Base-by-base conservation (phyloP, 2,888 invertebrate genomes). In the Drosophila rubida region DNA sequence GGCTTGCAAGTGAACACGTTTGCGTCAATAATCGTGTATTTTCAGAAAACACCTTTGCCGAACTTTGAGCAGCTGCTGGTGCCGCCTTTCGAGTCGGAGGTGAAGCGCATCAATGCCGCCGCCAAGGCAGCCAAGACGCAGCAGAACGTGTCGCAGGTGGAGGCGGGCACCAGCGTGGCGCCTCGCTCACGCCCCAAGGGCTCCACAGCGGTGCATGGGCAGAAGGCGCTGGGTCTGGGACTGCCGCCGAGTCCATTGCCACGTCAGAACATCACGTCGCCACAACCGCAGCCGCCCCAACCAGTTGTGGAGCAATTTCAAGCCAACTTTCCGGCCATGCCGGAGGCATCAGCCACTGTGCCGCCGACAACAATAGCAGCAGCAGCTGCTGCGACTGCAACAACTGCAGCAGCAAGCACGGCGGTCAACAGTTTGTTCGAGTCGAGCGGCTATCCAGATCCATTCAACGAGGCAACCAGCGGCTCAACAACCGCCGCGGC, bases 131-230 rank as follows among this genome's bases (percentile, higher is more conserved):
- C 87, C n/a, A 92, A 91, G 61, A 82, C 90, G n/a, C 91, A 89
- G 13, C 91, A 89, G 67, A 91, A 93, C 25, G 90, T 93, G 11
- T 90, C 93, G 3, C 78, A 93, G 3, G 93, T 94, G 7, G 95
- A 95, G 89, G 87, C 91, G 2, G 95, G 95, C 57, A 97, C 97
- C 2, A 96, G 96, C 75, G 96, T 97, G 22, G 95, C 95, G 53
- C 97, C 97, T 2, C 93, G 97, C 53, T 96, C 96, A 90, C 93
- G 97, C 77, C 97, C 97, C 8, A 96, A 96, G 90, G 95, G 95
- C 30, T 93, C 91, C 4, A 74, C 90, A 19, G 54, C 90, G 22
- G 83, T 80, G 45, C 84, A 88, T 69, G 91, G 92, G 5, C 91
- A 93, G 55, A 90, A 92, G 78, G 91, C 93, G 49, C 89, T 94